phyloP scores from a whole-genome alignment of 2,113 vertebrate species.

The Athene cunicularia region DNA sequence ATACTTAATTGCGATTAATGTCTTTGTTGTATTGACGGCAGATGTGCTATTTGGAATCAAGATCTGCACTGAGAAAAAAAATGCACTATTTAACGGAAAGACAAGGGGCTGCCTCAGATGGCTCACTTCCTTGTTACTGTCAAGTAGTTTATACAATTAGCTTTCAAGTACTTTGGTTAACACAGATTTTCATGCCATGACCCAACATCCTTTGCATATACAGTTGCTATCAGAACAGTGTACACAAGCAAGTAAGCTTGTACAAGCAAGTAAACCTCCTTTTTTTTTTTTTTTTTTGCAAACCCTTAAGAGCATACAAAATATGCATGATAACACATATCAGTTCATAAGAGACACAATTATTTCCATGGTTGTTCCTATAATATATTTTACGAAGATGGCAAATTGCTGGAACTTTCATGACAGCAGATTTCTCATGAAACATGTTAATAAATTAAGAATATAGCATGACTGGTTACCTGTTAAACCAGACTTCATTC shows the following conservation, averaged over 20 bases:
- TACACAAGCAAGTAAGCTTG: not conserved
- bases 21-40: not conserved
- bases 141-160: not conserved
- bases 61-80: not conserved
- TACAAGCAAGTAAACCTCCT: not conserved
- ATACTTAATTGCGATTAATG: not conserved
- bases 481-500: not conserved
- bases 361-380: not conserved
- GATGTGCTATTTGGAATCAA: not conserved
- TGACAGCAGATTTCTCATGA: not conserved
- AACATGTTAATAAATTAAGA: not conserved
- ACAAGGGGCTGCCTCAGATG: not conserved
- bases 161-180: not conserved
- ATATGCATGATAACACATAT: not conserved
- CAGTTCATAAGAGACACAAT: not conserved
- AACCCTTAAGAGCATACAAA: not conserved
- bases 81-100: not conserved
- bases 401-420: not conserved
- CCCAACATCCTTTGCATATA: not conserved
- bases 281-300: not conserved
- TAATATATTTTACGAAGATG: not conserved
- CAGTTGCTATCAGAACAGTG: not conserved
- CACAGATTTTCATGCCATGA: not conserved
- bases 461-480: not conserved
- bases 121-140: not conserved